phyloP scores from a whole-genome alignment of 1,140 invertebrate genomes.

The Halotydeus destructor region DNA sequence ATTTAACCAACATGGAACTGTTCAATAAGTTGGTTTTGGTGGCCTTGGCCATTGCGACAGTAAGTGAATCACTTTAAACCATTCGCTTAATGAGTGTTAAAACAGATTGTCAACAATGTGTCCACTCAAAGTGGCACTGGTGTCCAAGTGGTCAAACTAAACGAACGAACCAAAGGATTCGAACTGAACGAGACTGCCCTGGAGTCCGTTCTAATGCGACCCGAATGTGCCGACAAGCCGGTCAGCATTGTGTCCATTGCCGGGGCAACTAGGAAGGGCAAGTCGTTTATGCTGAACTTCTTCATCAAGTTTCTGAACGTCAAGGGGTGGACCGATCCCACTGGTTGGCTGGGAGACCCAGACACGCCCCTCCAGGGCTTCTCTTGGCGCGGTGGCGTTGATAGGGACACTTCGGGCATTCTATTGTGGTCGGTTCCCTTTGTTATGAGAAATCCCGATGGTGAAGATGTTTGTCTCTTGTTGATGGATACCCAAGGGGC shows the following conservation, averaged over 20 bases:
- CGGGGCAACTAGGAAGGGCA: slow-evolving; percentile 92
- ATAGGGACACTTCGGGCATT: slow-evolving; percentile 83
- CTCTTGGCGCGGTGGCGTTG: slow-evolving; percentile 79
- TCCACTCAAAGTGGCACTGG: no score
- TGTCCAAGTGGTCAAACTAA: no score
- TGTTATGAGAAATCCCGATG: slow-evolving; percentile 22
- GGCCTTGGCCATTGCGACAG: no score
- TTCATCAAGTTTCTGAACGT: slow-evolving; percentile 65
- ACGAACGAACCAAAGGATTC: no score
- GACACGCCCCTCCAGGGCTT: slow-evolving; percentile 32
- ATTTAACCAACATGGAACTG: no score
- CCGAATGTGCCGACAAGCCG: slow-evolving; percentile 44
- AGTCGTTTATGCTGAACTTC: slow-evolving; percentile 78
- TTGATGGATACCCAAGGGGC: slow-evolving; percentile 93
- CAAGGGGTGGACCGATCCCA: no score
- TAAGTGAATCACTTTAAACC: no score
- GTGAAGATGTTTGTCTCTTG: slow-evolving; percentile 37
- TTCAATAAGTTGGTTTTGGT: no score
- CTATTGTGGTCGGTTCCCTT: slow-evolving; percentile 89
- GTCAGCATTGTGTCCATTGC: slow-evolving; percentile 81
- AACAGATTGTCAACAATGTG: no score
- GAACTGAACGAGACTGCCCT: no score
- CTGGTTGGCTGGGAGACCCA: neutral
- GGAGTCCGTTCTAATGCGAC: no score
- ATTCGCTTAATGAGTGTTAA: no score